Conservation (phyloP, 2,888 invertebrate species). For the Agrochola lota region DNA sequence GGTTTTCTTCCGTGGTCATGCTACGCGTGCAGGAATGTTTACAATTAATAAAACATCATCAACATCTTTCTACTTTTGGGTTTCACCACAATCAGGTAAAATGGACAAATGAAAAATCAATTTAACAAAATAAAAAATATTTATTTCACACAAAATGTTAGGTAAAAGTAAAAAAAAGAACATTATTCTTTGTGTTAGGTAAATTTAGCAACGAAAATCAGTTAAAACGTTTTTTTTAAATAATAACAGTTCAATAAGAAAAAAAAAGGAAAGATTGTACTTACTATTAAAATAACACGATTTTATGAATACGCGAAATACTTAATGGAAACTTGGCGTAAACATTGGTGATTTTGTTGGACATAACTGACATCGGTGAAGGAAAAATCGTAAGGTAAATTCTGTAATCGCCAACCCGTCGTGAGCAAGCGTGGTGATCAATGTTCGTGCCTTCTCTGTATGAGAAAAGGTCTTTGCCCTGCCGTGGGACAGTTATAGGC, state of each 20-base stretch:
- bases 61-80: not conserved
- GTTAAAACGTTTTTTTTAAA: not conserved
- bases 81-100: not conserved
- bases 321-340: not conserved
- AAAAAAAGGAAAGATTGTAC: not conserved
- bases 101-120: not conserved
- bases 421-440: not conserved
- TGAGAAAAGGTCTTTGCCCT: not conserved
- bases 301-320: not conserved
- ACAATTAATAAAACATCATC: no score
- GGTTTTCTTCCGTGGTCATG: no score
- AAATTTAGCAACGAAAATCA: not conserved
- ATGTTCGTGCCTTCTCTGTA: no score
- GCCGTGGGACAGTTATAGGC: no score
- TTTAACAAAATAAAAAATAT: not conserved
- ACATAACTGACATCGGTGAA: not conserved
- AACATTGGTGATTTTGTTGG: not conserved
- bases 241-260: not conserved
- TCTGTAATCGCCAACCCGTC: not conserved
- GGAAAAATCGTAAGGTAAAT: not conserved
- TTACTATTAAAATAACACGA: not conserved
- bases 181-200: not conserved
- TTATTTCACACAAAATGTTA: constrained; percentile 19
- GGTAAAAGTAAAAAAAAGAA: not conserved
- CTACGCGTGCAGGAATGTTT: no score